phyloP scores from a whole-genome alignment of 2,888 invertebrate species.

The Boloria selene region DNA sequence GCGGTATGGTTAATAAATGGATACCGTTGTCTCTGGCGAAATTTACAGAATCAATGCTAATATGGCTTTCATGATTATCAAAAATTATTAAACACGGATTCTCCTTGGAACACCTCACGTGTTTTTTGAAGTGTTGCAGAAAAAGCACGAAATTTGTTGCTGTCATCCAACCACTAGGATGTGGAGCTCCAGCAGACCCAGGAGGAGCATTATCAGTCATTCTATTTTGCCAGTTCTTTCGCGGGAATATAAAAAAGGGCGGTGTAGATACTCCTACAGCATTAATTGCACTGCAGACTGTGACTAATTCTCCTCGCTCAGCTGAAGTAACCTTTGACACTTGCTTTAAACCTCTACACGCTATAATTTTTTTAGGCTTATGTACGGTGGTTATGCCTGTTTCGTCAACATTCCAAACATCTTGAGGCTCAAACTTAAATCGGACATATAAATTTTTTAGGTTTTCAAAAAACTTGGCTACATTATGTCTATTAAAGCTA shows the following conservation, averaged over 20 bases:
- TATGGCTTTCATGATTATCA: constrained; percentile 50
- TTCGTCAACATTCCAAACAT: too few relatives aligned
- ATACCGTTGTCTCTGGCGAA: constrained; percentile 55
- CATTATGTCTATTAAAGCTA: too few relatives aligned
- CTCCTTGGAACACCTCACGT: constrained; percentile 39
- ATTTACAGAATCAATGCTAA: constrained; percentile 46
- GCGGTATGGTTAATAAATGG: constrained; percentile 46
- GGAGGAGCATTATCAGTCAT: constrained; percentile 53
- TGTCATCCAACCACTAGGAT: constrained; percentile 53
- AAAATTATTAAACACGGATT: constrained; percentile 41
- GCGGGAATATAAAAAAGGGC: constrained; percentile 51
- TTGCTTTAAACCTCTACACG: constrained; percentile 51
- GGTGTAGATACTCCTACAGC: constrained; percentile 54
- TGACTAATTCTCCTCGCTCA: constrained; percentile 55
- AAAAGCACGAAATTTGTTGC: constrained; percentile 45
- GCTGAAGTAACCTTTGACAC: constrained; percentile 56
- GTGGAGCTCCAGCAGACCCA: constrained; percentile 32
- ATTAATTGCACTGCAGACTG: constrained; percentile 50
- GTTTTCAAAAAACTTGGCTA: too few relatives aligned
- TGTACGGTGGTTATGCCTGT: too few relatives aligned
- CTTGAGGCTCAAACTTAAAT: too few relatives aligned
- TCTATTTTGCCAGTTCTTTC: constrained; percentile 41
- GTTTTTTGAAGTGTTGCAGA: constrained; percentile 49
- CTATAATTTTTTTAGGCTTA: background rate
- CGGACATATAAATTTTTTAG: too few relatives aligned